phyloP scores from a whole-genome alignment of 2,888 invertebrate genomes.

The Gerris lacustris region DNA sequence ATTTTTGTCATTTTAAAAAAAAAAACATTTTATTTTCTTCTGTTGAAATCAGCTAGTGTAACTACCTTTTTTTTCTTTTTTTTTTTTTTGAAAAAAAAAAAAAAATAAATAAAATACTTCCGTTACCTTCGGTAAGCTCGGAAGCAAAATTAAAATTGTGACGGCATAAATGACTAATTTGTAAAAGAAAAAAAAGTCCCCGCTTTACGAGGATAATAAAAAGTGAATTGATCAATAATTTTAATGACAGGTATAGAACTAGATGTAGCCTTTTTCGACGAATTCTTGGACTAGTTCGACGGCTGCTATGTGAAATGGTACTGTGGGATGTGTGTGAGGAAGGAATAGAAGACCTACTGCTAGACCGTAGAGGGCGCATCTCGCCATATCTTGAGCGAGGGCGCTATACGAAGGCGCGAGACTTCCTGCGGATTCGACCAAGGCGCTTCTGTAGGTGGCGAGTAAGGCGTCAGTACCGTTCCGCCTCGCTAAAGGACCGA shows the following conservation, averaged over 20 bases:
- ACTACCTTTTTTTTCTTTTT: no score
- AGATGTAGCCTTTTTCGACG: constrained; percentile 26
- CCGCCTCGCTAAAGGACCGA: constrained; percentile 26
- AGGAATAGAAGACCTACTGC: constrained; percentile 27
- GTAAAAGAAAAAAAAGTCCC: no score
- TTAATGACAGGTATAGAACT: not conserved
- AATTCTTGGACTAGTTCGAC: constrained; percentile 25
- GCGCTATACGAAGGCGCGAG: constrained; percentile 22
- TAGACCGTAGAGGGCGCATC: constrained; percentile 26
- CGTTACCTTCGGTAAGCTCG: no score
- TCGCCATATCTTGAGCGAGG: constrained; percentile 24
- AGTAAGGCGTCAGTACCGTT: constrained; percentile 30
- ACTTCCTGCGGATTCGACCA: constrained; percentile 23
- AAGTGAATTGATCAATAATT: not conserved
- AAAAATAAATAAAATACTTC: no score
- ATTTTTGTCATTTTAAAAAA: no score
- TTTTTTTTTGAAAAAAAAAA: no score
- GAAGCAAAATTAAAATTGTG: no score
- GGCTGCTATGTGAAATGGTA: not conserved
- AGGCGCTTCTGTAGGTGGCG: constrained; percentile 29
- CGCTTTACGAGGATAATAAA: no score
- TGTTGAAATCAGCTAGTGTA: no score
- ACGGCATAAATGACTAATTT: no score
- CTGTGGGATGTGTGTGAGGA: not conserved
- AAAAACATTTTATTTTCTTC: no score